Evolutionary conservation across 2,888 invertebrate genomes (phyloP).

Genomic region (Pinctada fucata): DNA sequence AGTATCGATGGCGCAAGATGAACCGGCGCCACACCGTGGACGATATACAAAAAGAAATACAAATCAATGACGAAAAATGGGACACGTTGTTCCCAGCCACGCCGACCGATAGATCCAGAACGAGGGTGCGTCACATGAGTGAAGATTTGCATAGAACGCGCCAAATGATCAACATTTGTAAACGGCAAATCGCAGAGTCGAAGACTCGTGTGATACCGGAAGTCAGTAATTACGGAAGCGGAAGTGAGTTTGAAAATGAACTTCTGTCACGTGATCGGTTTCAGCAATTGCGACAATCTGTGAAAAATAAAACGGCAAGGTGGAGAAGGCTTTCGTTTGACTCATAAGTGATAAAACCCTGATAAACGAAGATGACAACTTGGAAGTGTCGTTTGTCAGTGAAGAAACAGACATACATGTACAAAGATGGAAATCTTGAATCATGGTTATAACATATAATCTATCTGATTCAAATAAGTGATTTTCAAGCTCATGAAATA

Average conservation of each 20-base stretch:
- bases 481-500: too few species aligned
- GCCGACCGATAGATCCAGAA: not conserved
- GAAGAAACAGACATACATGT: too few species aligned
- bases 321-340: not conserved
- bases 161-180: not conserved
- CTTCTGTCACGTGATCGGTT: not conserved
- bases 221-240: not conserved
- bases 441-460: too few species aligned
- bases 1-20: not conserved
- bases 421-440: too few species aligned
- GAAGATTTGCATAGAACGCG: not conserved
- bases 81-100: not conserved
- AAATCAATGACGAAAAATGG: not conserved
- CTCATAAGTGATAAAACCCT: not conserved
- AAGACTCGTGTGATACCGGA: not conserved
- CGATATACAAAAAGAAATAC: conserved; percentile 14
- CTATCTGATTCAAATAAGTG: too few species aligned
- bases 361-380: not conserved
- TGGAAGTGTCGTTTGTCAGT: too few species aligned
- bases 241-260: not conserved
- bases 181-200: not conserved
- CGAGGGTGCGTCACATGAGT: not conserved
- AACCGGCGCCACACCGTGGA: conserved; percentile 21
- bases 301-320: not conserved
- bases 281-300: not conserved